Evolutionary conservation across 2,888 invertebrate genomes (phyloP).

Genomic region (Pogonocherus hispidulus): DNA sequence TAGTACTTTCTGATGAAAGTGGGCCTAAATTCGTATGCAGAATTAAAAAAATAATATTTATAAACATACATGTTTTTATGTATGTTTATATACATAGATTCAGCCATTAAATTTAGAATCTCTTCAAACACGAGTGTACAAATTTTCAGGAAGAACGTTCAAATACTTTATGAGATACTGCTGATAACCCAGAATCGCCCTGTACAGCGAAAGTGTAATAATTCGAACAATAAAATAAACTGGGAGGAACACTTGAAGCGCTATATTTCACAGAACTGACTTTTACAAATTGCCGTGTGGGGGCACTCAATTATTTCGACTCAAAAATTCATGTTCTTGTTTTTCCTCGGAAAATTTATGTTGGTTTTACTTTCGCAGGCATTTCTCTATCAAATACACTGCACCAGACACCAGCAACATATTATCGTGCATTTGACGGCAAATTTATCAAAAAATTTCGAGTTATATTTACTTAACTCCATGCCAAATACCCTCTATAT

Average conservation of each 20-base stretch:
- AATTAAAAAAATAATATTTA: no score
- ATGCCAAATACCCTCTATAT: no score
- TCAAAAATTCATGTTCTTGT: conserved; percentile 21
- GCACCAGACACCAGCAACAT: not conserved
- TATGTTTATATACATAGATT: no score
- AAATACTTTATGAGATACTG: no score
- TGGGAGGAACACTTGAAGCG: conserved; percentile 29
- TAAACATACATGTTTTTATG: no score
- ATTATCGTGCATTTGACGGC: not conserved
- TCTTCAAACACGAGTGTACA: no score
- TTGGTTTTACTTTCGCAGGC: not conserved
- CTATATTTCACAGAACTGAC: conserved; percentile 35
- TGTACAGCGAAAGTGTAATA: conserved; percentile 22
- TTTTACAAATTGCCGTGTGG: conserved; percentile 38
- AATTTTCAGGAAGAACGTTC: no score
- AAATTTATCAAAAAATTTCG: not conserved
- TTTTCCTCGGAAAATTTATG: conserved; percentile 5
- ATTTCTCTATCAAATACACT: conserved; percentile 3
- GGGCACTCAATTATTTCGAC: conserved; percentile 38
- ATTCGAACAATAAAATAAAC: conserved; percentile 35
- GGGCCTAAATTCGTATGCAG: no score
- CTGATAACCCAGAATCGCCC: no score
- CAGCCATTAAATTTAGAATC: no score
- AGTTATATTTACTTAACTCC: no score
- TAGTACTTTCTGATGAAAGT: no score